phyloP scores from a whole-genome alignment of 2,888 invertebrate genomes.

The Limenitis camilla region DNA sequence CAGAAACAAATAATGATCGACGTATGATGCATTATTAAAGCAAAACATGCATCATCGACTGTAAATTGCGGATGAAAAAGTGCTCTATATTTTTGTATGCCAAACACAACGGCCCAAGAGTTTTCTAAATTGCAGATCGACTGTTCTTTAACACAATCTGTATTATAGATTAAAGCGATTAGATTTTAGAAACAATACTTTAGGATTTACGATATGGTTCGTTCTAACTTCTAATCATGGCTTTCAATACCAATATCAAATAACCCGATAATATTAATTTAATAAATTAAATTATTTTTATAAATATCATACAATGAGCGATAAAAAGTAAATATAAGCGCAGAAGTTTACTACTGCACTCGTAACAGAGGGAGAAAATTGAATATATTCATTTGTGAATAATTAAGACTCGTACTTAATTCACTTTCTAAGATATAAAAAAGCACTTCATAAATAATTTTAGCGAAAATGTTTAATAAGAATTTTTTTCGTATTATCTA shows the following conservation, averaged over 20 bases:
- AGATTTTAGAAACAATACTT: no score
- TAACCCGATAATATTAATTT: no score
- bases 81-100: constrained; percentile 11
- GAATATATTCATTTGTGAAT: constrained; percentile 9
- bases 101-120: not conserved
- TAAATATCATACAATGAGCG: no score
- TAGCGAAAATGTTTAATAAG: no score
- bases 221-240: no score
- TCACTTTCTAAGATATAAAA: constrained; percentile 11
- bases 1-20: constrained; percentile 14
- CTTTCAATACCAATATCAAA: no score
- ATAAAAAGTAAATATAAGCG: no score
- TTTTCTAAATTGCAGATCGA: no score
- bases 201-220: no score
- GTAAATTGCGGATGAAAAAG: constrained; percentile 19
- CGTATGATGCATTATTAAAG: constrained; percentile 23
- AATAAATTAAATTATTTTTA: no score
- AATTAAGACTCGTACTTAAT: constrained; percentile 4
- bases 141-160: not conserved
- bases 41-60: constrained; percentile 20
- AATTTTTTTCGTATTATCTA: no score
- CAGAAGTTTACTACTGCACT: no score
- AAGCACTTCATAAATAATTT: not conserved
- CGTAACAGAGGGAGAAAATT: constrained; percentile 3
- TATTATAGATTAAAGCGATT: not conserved